Evolutionary conservation across 1,140 invertebrate genomes (phyloP).

Genomic region (Idris sp.): DNA sequence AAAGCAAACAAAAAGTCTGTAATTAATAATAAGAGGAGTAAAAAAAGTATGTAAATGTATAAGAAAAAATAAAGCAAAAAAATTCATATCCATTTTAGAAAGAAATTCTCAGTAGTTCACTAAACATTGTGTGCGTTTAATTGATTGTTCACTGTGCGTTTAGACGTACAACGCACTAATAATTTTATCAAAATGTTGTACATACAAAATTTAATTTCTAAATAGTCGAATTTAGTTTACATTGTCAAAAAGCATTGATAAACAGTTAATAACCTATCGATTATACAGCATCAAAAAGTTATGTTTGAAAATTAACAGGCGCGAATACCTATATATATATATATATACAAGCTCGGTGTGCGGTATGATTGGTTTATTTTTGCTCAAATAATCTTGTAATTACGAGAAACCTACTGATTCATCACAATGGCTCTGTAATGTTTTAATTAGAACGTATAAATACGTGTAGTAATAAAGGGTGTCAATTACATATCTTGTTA

Average conservation of each 20-base stretch:
- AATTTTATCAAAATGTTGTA: too few relatives aligned
- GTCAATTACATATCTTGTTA: neutral
- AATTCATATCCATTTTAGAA: constrained; percentile 14
- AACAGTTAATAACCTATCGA: too few relatives aligned
- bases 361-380: neutral
- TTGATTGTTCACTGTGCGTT: neutral
- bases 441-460: neutral
- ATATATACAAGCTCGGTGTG: too few relatives aligned
- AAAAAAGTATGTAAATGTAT: constrained; percentile 74
- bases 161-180: too few relatives aligned
- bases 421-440: constrained; percentile 1
- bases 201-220: too few relatives aligned
- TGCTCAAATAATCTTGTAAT: constrained; percentile 1
- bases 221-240: too few relatives aligned
- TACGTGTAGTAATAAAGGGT: constrained; percentile 1
- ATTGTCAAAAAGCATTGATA: too few relatives aligned
- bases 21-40: constrained; percentile 71
- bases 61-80: constrained; percentile 22
- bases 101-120: constrained; percentile 2
- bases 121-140: constrained; percentile 7
- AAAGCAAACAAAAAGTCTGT: constrained; percentile 72
- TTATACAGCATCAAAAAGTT: too few relatives aligned
- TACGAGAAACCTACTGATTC: neutral
- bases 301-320: too few relatives aligned
- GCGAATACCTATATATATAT: too few relatives aligned